A percentile compares a stretch with the other conserved stretches of the same genome.
Conservation (phyloP, 30 jellyfish, hydroid and myxozoan species). For the Hydractinia echinata region DNA sequence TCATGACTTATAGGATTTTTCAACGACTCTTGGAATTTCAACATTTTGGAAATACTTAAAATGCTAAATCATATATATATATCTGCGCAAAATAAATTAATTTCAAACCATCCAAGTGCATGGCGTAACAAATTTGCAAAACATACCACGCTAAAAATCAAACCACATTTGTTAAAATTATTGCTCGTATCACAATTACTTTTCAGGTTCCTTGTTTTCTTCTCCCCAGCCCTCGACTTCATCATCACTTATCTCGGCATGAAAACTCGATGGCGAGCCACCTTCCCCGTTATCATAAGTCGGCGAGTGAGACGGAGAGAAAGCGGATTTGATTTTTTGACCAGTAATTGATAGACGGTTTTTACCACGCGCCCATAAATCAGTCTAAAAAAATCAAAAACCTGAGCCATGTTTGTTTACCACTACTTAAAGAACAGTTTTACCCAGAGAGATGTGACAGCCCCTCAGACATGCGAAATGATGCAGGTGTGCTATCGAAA, state of each 20-base stretch:
- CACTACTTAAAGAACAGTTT: not conserved
- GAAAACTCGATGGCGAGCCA: conserved; percentile 42
- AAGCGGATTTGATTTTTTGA: conserved; percentile 78
- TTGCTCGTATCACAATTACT: not conserved
- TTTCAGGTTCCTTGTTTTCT: not conserved
- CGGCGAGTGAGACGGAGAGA: conserved; percentile 85
- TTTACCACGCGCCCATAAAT: conserved; percentile 93
- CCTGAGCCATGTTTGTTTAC: not conserved
- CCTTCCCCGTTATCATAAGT: conserved; percentile 35
- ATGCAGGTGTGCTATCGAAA: no score
- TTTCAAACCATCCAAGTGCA: no score
- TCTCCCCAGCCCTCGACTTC: not conserved
- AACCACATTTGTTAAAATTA: not conserved
- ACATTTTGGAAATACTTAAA: not conserved
- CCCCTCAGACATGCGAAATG: no score
- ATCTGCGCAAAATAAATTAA: not conserved
- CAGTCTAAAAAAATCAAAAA: conserved; percentile 48
- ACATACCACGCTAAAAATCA: not conserved
- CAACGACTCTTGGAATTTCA: no score
- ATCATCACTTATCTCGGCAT: conserved; percentile 37
- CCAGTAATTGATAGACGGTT: conserved; percentile 79
- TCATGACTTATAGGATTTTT: no score
- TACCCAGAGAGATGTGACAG: no score
- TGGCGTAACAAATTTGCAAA: not conserved
- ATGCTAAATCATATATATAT: not conserved